Evolutionary conservation across 2,888 invertebrate genomes (phyloP), one percentile per base, ranked within the genome.

Genomic region (Flexamia atlantica): DNA sequence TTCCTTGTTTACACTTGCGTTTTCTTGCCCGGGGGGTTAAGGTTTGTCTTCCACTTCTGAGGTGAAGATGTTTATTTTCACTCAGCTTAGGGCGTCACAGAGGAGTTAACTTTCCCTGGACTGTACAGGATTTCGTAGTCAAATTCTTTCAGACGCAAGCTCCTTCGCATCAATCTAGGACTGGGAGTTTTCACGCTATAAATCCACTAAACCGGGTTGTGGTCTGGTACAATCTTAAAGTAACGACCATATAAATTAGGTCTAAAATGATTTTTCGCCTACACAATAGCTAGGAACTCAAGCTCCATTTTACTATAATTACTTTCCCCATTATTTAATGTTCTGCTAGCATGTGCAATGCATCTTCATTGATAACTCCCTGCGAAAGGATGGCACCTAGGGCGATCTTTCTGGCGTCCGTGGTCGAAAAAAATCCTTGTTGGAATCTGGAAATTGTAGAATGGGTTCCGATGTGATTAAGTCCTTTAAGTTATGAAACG

Each of bases 341-440:
- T 82, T 36, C 84, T 36, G 17, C 64, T 81, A 2, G 80, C 80
- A 53, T 70, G 84, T 14, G 81, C 53, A 40, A 84, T 64, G 32
- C 46, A 36, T 36, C 72, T 30, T 60, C 60, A 10, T 60, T 76
- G 10, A 40, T 9, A 12, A 32, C 4, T 76, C 53, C 50, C 68
- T 85, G 84, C 25, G 83, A 80, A 30, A 85, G 68, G 23, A 81
- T 57, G 10, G 68, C 83, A 14, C 84, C 84, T 30, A 84, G 20
- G 9, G 68, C 72, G n/a, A 28, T 42, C 57, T 81, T n/a, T 53
- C 76, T 76, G 12, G n/a, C n/a, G n/a, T n/a, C n/a, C n/a, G n/a
- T n/a, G n/a, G n/a, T n/a, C n/a, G n/a, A n/a, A n/a, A n/a, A n/a
- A n/a, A n/a, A n/a, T n/a, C n/a, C n/a, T n/a, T n/a, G n/a, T n/a